Percentiles rank a stretch among this genome's conserved stretches.
Conservation (phyloP, 2,888 invertebrate species). For the Chaetogeoica ovagalla region DNA sequence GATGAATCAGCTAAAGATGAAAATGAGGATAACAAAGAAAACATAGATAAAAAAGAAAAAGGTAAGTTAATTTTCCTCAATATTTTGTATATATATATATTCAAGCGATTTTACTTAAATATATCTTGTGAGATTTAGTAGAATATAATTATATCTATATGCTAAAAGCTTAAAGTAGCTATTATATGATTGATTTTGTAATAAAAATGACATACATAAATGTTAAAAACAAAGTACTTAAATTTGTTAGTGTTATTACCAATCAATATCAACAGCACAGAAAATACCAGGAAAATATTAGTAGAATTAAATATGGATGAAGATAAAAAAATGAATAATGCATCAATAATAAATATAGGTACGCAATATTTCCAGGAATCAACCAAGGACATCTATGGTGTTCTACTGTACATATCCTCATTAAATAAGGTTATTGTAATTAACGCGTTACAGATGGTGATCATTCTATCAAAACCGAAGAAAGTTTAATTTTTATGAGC, state of each 20-base stretch:
- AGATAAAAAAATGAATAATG: slow-evolving; percentile 26
- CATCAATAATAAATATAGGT: slow-evolving; percentile 34
- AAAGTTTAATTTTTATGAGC: slow-evolving; percentile 39
- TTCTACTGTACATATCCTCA: slow-evolving; percentile 5
- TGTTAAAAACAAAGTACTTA: slow-evolving; percentile 43
- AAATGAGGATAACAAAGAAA: slow-evolving; percentile 25
- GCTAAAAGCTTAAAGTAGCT: slow-evolving; percentile 47
- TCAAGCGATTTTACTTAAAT: slow-evolving; percentile 16
- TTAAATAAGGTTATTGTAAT: slow-evolving; percentile 44
- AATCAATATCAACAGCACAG: slow-evolving; percentile 23
- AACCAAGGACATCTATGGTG: neutral
- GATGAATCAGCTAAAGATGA: neutral
- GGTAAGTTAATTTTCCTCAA: slow-evolving; percentile 7
- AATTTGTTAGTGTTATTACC: slow-evolving; percentile 46
- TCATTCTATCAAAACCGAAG: slow-evolving; percentile 30
- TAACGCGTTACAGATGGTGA: slow-evolving; percentile 50
- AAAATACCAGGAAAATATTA: slow-evolving; percentile 9
- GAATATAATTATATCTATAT: slow-evolving; percentile 37
- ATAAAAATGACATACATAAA: slow-evolving; percentile 44
- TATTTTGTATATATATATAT: slow-evolving; percentile 26
- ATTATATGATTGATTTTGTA: neutral
- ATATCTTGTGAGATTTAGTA: slow-evolving; percentile 33
- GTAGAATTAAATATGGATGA: slow-evolving; percentile 6
- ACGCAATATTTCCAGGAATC: slow-evolving; percentile 38
- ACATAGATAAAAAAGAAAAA: slow-evolving; percentile 31